Evolutionary conservation across 2,113 vertebrate genomes (phyloP), one percentile per base, ranked within the genome.

Genomic region (Mus spicilegus): DNA sequence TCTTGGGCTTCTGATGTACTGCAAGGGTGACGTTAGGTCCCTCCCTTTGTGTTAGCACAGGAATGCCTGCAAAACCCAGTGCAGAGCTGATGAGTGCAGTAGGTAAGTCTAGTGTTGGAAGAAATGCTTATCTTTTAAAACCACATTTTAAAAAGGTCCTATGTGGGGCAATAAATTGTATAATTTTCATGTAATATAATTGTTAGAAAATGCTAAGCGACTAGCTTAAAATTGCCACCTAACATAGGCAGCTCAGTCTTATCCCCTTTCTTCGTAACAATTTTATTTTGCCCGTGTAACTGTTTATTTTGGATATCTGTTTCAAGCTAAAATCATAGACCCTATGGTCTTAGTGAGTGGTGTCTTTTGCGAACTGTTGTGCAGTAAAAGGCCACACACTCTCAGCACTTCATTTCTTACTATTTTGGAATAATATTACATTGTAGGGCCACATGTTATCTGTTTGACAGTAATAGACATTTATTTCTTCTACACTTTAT

Each of bases 91-190:
- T 93, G 56, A 69, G 0, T 39, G 49, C 73, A 65, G n/a, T 70
- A 77, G 91, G 63, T 7, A 61, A 86, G 90, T 61, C 93, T 87
- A 90, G 46, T 80, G 91, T 61, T 84, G 63, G 72, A 93, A 86
- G 76, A 56, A 88, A 89, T 81, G 88, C 69, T 77, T 86, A 12
- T 4, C 6, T 56, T 89, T 89, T 86, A 56, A 86, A 94, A 69
- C 4, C 63, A 22, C 19, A 42, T 42, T 56, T 89, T 89, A 81
- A 56, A 49, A 49, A 49, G 49, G 24, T 10, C 12, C 7, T 51
- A 0, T 89, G 63, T 89, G 42, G 54, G 91, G 14, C 93, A 63
- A 65, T 96, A 51, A 67, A 30, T 86, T 78, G 46, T 72, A 46
- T 90, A 65, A 84, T 81, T 95, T 77, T 90, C 84, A 28, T 42